Base-by-base conservation (phyloP, 2,113 vertebrate genomes). In the Chloebia gouldiae region DNA sequence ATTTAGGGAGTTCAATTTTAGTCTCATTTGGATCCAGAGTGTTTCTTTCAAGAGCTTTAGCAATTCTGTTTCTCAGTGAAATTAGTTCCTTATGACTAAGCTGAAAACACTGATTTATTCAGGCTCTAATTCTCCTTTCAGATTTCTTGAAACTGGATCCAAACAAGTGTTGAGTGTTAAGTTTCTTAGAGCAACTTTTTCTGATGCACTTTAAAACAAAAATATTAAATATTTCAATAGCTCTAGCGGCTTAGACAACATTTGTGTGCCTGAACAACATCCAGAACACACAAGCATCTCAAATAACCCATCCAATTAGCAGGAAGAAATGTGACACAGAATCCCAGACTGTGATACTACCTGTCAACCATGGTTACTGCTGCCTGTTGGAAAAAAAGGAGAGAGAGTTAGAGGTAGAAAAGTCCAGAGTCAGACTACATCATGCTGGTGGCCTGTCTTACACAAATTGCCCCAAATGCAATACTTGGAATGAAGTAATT, bases 311-410 rank as follows among this genome's bases (percentile, higher is more conserved):
- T 77, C 49, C 40, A 82, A 81, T 68, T 75, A 92, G 23, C 17
- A 39, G 42, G 76, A 91, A 87, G 47, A 69, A 80, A 61, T 31
- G 69, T 71, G 72, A 81, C 76, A 91, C 33, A 82, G 78, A 95
- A 79, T 40, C 23, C 8, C 42, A 47, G 78, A 75, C 19, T 85
- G 35, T 88, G 70, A 59, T 81, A 80, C 98, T 98, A 99, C 99
- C 99, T 99, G 93, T 98, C 98, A 80, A 98, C 97, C 96, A 98
- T 96, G 28, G 98, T 96, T 92, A 98, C 97, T 40, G 98, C 99
- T 54, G 97, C 97, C 99, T 99, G 97, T 94, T 94, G 94, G 94
- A 24, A 90, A 77, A 96, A 59, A 88, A 59, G 85, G 21, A 95
- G n/a, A 75, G 9, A 30, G 15, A 10, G 27, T 97, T 93, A 90